These are phyloP conservation scores for Tortrix viridana DNA, from an alignment of 2,888 invertebrate genomes.

Conservation along the genomic window DNA sequence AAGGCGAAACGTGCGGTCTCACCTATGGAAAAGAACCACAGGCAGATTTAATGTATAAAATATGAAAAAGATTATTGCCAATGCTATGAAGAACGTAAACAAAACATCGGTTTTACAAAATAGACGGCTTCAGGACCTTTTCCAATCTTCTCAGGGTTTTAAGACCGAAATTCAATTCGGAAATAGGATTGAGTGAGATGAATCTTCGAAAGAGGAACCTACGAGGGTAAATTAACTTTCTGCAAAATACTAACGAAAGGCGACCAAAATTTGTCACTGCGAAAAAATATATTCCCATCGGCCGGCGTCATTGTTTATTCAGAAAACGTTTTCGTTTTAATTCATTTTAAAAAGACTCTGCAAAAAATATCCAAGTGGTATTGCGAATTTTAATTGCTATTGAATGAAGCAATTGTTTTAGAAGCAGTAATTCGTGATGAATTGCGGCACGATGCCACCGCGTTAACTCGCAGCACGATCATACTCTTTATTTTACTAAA, in stretches of 20 bases:
- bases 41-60: too few relatives aligned
- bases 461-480: not conserved
- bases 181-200: too few relatives aligned
- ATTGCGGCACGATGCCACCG: not conserved
- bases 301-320: conserved; percentile 33
- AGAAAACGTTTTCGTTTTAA: conserved; percentile 35
- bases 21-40: too few relatives aligned
- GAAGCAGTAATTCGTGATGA: conserved; percentile 6
- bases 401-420: conserved; percentile 27
- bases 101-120: too few relatives aligned
- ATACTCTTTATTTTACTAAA: not conserved
- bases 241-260: conserved; percentile 21
- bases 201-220: too few relatives aligned
- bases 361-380: conserved; percentile 30
- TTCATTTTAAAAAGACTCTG: conserved; percentile 23
- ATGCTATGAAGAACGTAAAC: too few relatives aligned
- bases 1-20: too few relatives aligned
- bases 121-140: too few relatives aligned
- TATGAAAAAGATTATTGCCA: too few relatives aligned
- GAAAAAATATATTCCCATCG: conserved; percentile 20
- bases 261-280: conserved; percentile 18
- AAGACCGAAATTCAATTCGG: too few relatives aligned
- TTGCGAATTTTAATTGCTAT: conserved; percentile 37
- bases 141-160: too few relatives aligned
- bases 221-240: not conserved